Base-by-base conservation (phyloP, 2,888 invertebrate species). In the Xestia ashworthii region DNA sequence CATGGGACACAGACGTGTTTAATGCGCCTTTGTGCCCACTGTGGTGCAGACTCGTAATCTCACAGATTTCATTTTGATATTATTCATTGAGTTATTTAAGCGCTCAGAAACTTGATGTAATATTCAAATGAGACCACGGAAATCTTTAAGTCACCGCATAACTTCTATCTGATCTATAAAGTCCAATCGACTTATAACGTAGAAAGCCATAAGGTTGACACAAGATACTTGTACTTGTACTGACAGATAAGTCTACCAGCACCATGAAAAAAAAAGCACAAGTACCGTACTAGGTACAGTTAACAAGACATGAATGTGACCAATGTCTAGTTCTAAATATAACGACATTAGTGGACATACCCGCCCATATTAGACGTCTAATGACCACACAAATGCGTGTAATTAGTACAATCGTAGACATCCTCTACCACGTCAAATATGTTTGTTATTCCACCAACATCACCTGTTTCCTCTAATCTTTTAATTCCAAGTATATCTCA, bases 21-120 rank as follows among this genome's bases (percentile, higher is more conserved):
- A 93, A 95, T 93, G 91, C 91, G 84, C 90, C 93, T 94, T 94
- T 94, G 94, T 93, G 88, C 92, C 89, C 89, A 90, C 86, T 91
- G 91, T 90, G 87, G 82, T 88, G 87, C 88, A 83, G 81, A 82
- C 79, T 80, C 79, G 80, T 87, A 88, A 87, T 90, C 88, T 86
- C 78, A 65, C 82, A 80, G 86, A 87, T 90, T 90, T 89, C 87
- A 90, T 88, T 88, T 85, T 80, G 83, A 88, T 89, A 89, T 82
- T 88, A 88, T 88, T 89, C 85, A 88, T 83, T 78, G 75, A 81
- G 62, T 74, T 69, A 80, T 76, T 72, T 77, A 87, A 79, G 62
- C 71, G 76, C 72, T 66, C 44, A 58, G 66, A 78, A 74, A 75
- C 53, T 78, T 83, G 81, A 83, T 85, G 79, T 74, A 80, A 80